Percentiles rank a stretch among this genome's conserved stretches.
Conservation (phyloP, 2,113 vertebrate species). For the Odobenus rosmarus region DNA sequence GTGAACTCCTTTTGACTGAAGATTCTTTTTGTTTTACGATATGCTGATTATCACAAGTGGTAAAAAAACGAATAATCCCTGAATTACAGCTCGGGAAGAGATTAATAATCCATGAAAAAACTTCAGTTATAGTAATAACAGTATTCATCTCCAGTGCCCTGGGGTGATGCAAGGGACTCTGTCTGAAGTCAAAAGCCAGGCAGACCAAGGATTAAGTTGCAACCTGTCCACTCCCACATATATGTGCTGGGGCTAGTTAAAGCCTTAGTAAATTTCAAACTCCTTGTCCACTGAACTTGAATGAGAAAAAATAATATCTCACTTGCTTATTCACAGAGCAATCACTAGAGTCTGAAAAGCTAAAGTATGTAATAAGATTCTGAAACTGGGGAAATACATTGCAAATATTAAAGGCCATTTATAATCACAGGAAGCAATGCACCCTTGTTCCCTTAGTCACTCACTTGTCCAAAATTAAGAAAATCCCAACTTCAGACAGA, state of each 20-base stretch:
- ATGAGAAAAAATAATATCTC: not conserved
- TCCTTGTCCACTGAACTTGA: not conserved
- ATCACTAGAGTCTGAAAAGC: not conserved
- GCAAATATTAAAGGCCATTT: not conserved
- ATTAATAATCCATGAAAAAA: not conserved
- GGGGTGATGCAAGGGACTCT: rapidly evolving
- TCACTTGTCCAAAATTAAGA: not conserved
- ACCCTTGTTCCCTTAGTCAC: not conserved
- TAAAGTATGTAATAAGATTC: not conserved
- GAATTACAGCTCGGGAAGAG: not conserved
- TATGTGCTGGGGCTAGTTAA: too few relatives aligned
- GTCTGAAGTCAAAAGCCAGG: not conserved
- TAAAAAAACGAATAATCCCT: not conserved
- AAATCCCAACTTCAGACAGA: not conserved
- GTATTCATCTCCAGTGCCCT: not conserved
- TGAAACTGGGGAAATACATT: not conserved
- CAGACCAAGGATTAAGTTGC: not conserved
- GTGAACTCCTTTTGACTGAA: not conserved
- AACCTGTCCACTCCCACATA: not conserved
- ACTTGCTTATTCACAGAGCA: not conserved
- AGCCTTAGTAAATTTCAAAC: not conserved
- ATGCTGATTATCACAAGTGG: not conserved
- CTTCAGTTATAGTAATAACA: not conserved
- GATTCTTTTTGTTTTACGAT: not conserved
- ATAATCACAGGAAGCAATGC: not conserved